Base-by-base conservation (phyloP, 1,140 invertebrate genomes). In the Meloidogyne hapla region DNA sequence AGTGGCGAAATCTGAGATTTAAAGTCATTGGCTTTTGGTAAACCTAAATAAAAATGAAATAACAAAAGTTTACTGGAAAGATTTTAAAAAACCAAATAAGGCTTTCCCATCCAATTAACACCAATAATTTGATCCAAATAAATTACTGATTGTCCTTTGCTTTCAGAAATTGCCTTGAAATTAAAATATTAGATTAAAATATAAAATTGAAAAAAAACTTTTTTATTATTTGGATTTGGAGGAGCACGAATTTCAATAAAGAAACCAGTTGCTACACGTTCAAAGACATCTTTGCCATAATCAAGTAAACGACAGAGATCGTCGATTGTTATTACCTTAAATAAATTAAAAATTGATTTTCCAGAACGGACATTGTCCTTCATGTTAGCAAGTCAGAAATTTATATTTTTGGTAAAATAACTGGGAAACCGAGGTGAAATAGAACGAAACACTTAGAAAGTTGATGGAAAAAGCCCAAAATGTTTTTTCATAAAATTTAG, bases 101-200 rank as follows among this genome's bases (percentile, higher is more conserved):
- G 69, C 40, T 48, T 70, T 18, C 45, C 61, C 28, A 61, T 28
- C 69, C 69, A 70, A 8, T 26, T 28, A 21, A 70, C 69, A 26
- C 69, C 69, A 45, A 70, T 70, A 25, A 70, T 38, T 48, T 70
- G 69, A n/a, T 70, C 69, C 40, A 70, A 56, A n/a, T 56, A 70
- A 26, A 70, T 70, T n/a, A n/a, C 3, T 12, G 25, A 21, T 18
- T 70, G 18, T 5, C 48, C 48, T 56, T n/a, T 56, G n/a, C 18
- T 6, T 13, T 56, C 18, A n/a, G 48, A 15, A 70, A n/a, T 45
- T n/a, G 18, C 8, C 69, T 70, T 42, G 5, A 56, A 56, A 45
- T 42, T 18, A 18, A 8, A 48, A 69, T 40, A 1, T 23, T 48
- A 15, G 38, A 21, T 45, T n/a, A 70, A 42, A 2, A 13, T 26